Evolutionary conservation across 2,113 vertebrate species (phyloP).

Genomic region (Strigops habroptila): DNA sequence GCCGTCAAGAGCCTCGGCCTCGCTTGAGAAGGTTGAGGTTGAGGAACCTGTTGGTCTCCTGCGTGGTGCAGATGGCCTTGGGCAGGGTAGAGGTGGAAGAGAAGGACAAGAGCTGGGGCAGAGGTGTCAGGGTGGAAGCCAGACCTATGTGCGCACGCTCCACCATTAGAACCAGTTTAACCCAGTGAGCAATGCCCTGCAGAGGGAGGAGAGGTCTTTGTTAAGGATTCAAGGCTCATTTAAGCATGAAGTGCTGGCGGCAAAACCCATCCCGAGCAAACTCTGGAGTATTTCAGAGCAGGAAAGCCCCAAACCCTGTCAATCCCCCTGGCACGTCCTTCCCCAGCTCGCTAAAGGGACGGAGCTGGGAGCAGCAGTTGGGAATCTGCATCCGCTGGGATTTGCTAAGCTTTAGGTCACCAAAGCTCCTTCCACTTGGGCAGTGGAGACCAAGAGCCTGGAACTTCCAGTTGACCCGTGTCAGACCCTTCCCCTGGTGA

Average conservation of each 20-base stretch:
- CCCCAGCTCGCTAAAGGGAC: neutral
- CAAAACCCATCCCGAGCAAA: neutral
- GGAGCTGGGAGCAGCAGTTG: neutral
- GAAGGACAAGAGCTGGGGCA: no score
- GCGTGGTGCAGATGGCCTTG: accelerated
- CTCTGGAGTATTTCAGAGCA: neutral
- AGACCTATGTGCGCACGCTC: accelerated
- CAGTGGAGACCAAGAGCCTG: accelerated
- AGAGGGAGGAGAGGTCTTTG: neutral
- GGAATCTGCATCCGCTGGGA: neutral
- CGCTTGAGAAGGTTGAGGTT: neutral
- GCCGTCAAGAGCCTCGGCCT: neutral
- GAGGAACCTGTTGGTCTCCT: neutral
- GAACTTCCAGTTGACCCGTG: accelerated
- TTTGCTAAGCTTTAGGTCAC: accelerated
- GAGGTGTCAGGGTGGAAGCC: neutral
- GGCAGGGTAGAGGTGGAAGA: neutral
- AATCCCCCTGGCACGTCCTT: neutral
- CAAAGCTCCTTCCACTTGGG: neutral
- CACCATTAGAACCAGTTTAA: neutral
- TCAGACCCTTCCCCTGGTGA: accelerated
- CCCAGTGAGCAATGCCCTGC: accelerated
- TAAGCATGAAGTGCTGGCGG: neutral
- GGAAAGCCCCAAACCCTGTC: neutral
- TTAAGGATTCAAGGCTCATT: neutral